Evolutionary conservation across 1,140 invertebrate species (phyloP), one percentile per base, ranked within the genome.

Genomic region (Drosophila mayri): DNA sequence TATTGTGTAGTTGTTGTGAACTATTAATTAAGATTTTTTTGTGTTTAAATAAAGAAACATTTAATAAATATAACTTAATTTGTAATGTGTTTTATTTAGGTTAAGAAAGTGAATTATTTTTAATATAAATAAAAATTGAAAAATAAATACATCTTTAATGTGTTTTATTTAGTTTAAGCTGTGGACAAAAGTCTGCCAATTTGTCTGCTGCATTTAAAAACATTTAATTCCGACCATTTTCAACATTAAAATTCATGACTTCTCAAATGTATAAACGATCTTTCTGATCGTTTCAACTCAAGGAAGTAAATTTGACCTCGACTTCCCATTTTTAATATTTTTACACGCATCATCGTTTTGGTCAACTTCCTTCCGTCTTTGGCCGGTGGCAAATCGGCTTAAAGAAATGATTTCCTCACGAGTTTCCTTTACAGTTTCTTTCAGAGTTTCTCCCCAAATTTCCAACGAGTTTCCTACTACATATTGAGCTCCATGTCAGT

Each of bases 331-430:
- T 62, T 88, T 74, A 66, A 60, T 80, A 88, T 81, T 88, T 90
- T 81, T 76, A 40, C 58, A 80, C 65, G 85, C 85, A 90, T 90
- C 81, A 85, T 52, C 52, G 35, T 38, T 38, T 65, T 66, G 61
- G 62, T 37, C 61, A 54, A 88, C 84, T 87, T 87, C 84, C 84
- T 88, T 88, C 84, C 84, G 84, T 74, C 68, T 65, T 65, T 43
- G 80, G 79, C 44, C 37, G 8, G 66, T 61, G 37, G 46, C 74
- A 88, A 90, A 88, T 80, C 84, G 84, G 84, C 80, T 90, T 88
- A 87, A 22, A 54, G 44, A 70, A 40, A 47, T 32, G 38, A 61
- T 78, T 77, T 65, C 85, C 57, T 67, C 49, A 12, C 1, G 2
- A 38, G 20, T 25, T 37, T 37, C 14, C 18, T 10, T 18, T 18